Conservation (phyloP, 2,113 vertebrate species). For the Trachemys scripta region DNA sequence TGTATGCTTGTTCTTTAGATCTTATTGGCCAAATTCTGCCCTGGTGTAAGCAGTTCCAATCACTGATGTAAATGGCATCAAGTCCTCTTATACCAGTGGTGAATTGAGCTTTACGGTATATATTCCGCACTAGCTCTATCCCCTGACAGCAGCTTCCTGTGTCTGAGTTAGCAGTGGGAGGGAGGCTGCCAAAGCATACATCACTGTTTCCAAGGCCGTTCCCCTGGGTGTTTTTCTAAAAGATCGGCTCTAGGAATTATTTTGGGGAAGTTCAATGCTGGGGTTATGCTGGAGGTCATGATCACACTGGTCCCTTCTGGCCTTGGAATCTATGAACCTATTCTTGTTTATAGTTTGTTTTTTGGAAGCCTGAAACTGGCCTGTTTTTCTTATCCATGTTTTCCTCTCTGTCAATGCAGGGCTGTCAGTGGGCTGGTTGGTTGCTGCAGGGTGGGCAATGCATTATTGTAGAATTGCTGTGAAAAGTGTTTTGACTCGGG, state of each 20-base stretch:
- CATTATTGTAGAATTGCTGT: no score
- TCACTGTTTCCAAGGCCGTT: neutral
- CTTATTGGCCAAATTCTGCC: neutral
- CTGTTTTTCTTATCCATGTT: neutral
- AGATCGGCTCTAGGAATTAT: neutral
- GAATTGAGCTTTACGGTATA: neutral
- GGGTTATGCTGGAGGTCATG: neutral
- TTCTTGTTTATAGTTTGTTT: neutral
- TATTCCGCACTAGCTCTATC: neutral
- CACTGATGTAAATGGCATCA: neutral
- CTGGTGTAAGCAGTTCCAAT: neutral
- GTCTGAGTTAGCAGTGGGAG: no score
- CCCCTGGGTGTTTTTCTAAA: neutral
- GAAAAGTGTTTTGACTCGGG: neutral
- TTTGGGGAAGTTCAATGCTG: neutral
- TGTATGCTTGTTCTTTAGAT: neutral
- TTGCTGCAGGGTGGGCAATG: no score
- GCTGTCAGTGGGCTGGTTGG: no score
- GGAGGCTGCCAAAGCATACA: neutral
- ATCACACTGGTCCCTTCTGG: neutral
- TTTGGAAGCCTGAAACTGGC: neutral
- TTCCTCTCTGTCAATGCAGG: neutral
- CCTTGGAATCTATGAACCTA: neutral
- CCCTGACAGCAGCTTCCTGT: neutral
- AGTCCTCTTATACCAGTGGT: neutral